phyloP scores from a whole-genome alignment of 2,888 invertebrate genomes.

The Linyphia triangularis region DNA sequence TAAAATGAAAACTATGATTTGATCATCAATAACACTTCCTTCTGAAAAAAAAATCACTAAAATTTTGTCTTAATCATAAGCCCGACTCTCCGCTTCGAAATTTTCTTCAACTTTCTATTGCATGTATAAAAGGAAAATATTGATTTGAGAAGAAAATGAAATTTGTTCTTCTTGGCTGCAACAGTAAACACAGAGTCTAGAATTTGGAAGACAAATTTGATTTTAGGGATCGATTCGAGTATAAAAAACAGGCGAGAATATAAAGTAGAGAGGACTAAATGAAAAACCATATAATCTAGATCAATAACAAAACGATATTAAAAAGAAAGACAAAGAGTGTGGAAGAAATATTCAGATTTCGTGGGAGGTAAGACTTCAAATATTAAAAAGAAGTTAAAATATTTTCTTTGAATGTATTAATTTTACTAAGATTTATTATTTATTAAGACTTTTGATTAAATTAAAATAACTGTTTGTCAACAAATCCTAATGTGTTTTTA shows the following conservation, averaged over 20 bases:
- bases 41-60: neutral
- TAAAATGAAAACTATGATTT: neutral
- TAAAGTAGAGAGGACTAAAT: neutral
- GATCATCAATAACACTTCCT: neutral
- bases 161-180: conserved; percentile 10
- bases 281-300: neutral
- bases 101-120: conserved; percentile 2
- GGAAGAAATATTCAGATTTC: too few relatives aligned
- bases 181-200: conserved; percentile 23
- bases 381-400: too few relatives aligned
- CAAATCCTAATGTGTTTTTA: too few relatives aligned
- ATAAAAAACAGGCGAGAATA: neutral
- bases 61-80: neutral
- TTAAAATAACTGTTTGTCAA: too few relatives aligned
- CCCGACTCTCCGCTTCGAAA: neutral
- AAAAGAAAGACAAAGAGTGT: too few relatives aligned
- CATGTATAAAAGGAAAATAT: conserved; percentile 6
- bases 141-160: conserved; percentile 37
- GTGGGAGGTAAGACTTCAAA: too few relatives aligned
- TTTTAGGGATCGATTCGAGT: conserved; percentile 29
- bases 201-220: conserved; percentile 39
- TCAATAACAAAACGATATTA: neutral
- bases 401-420: too few relatives aligned
- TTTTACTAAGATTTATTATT: too few relatives aligned
- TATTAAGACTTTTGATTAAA: too few relatives aligned